Evolutionary conservation across 2,797 vertebrate genomes (phyloP), one percentile per base, ranked within the genome.

Genomic region (Lemur catta): DNA sequence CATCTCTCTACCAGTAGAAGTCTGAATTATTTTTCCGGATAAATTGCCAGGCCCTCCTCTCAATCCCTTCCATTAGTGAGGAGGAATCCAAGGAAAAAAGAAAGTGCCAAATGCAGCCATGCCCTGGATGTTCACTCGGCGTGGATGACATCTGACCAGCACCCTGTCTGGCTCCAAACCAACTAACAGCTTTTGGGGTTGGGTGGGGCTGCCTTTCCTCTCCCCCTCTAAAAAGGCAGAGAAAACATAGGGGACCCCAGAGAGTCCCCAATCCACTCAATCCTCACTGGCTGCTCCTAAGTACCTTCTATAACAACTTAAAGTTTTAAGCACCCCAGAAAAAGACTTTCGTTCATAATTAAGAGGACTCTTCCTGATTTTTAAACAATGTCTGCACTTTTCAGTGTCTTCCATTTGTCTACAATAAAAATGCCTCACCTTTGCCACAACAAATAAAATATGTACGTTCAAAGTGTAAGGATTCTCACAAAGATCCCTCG

Each of bases 11-110:
- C 48, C 48, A 26, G 84, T 92, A 91, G n/a, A 90, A 72, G 24
- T 85, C 74, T 52, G 94, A 88, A 71, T 89, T 94, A 59, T 74
- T 94, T 94, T 92, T 86, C 92, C 84, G 88, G 96, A 87, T 72
- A 92, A 87, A 89, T 57, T 41, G 12, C 28, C 43, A 74, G 41
- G 35, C 50, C 48, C 72, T 75, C n/a, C 43, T 81, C 63, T 55
- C 46, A 59, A 28, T 69, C 35, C 71, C 50, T 87, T 89, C 81
- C 57, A 71, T 67, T 65, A 87, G 48, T 43, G 17, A 84, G 76
- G 41, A 94, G 75, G 46, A 93, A 89, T 72, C 59, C 75, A 92
- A 89, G 69, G 50, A 3, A 63, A 33, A 82, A 78, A 61, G 71
- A 74, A 72, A 61, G 33, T 3, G 2, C 38, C 82, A 71, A 80